Percentiles rank a stretch among this genome's conserved stretches.
Evolutionary conservation across 2,797 vertebrate species (phyloP).

Genomic region (Vultur gryphus): DNA sequence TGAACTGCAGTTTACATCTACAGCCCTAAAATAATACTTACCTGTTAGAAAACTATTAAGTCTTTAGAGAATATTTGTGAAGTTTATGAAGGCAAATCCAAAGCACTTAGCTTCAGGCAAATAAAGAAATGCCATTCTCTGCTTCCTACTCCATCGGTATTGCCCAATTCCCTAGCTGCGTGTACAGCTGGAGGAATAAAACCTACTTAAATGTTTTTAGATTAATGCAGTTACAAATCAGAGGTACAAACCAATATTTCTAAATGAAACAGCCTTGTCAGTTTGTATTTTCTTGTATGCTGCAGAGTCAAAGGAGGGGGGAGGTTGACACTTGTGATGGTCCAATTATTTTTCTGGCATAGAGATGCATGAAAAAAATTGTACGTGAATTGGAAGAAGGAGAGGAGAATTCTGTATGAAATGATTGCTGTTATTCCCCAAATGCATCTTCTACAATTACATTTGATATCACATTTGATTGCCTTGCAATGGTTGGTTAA

Average conservation of each 20-base stretch:
- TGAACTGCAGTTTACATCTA: not conserved
- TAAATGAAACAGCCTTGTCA: constrained; percentile 39
- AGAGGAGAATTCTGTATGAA: constrained; percentile 49
- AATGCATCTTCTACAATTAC: constrained; percentile 65
- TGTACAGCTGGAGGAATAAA: not conserved
- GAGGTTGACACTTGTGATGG: constrained; percentile 15
- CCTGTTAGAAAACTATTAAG: not conserved
- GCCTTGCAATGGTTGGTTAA: constrained; percentile 76
- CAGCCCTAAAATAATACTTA: not conserved
- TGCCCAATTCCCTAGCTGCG: not conserved
- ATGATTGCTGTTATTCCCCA: constrained; percentile 69
- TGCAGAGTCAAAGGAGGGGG: not conserved
- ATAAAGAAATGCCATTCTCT: not conserved
- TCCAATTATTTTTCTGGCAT: constrained; percentile 45
- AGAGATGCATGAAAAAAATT: not conserved
- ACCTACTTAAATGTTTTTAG: not conserved
- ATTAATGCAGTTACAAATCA: constrained; percentile 35
- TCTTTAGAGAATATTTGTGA: not conserved
- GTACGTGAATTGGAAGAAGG: not conserved
- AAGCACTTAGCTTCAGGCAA: not conserved
- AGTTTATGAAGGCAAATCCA: constrained; percentile 29
- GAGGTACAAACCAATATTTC: constrained; percentile 49
- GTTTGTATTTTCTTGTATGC: not conserved
- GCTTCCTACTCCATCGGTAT: not conserved
- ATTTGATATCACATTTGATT: constrained; percentile 71